phyloP scores from a whole-genome alignment of 2,888 invertebrate genomes.

The Petrolisthes cinctipes region DNA sequence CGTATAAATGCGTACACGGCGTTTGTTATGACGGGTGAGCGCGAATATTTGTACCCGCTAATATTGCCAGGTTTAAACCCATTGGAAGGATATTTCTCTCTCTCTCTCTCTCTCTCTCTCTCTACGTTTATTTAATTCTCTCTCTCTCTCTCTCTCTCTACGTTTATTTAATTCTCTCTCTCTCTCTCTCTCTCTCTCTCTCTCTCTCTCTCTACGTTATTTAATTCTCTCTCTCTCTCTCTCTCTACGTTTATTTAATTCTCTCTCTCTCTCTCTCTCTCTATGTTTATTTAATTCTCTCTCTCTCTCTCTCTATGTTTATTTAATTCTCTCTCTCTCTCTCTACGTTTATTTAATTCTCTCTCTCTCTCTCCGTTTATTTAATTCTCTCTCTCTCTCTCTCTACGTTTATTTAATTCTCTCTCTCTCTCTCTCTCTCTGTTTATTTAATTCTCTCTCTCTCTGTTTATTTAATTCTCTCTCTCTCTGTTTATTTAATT shows the following conservation, averaged over 20 bases:
- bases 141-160: background rate
- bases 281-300: background rate
- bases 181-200: too few species aligned
- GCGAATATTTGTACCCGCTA: too few species aligned
- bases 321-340: background rate
- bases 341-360: background rate
- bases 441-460: background rate
- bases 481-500: background rate
- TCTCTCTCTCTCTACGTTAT: background rate
- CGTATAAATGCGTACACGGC: too few species aligned
- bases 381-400: conserved; percentile 7
- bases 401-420: background rate
- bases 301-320: background rate
- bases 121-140: background rate
- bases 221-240: conserved; percentile 8
- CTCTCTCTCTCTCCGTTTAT: too few species aligned
- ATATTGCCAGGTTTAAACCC: too few species aligned
- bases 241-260: background rate
- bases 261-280: background rate
- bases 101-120: conserved; percentile 18
- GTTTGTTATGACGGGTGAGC: too few species aligned
- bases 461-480: background rate
- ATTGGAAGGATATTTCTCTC: background rate
- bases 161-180: too few species aligned
- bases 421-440: background rate